These are phyloP conservation scores for Nyctereutes procyonoides DNA, from an alignment of 2,113 vertebrate species.

Conservation along the genomic window DNA sequence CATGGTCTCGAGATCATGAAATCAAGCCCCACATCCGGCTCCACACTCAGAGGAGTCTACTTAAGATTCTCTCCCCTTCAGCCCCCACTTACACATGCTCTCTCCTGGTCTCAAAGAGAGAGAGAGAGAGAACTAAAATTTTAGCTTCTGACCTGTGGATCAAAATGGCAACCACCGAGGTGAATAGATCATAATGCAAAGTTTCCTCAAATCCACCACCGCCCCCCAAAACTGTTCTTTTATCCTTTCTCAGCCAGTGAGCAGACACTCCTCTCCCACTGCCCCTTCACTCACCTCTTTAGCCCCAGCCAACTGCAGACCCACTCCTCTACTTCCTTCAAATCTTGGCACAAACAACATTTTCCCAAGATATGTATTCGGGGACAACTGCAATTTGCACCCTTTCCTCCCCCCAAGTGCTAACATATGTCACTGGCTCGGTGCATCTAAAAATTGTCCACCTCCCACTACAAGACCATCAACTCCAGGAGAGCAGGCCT, in stretches of 20 bases:
- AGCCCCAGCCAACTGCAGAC: not conserved
- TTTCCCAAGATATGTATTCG: fast-evolving
- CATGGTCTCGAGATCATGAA: not conserved
- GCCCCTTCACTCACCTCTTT: not conserved
- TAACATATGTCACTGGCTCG: not conserved
- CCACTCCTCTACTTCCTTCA: fast-evolving
- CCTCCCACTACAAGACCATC: fast-evolving
- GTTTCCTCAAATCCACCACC: not conserved
- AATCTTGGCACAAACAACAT: not conserved
- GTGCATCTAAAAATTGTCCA: fast-evolving
- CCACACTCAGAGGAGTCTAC: not conserved
- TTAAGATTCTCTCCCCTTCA: not conserved
- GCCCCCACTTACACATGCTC: not conserved
- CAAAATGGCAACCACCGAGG: not conserved
- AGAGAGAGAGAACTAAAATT: not conserved
- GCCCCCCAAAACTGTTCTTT: too few relatives aligned
- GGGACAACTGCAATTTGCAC: too few relatives aligned
- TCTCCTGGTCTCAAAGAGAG: not conserved
- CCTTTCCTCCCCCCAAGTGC: fast-evolving
- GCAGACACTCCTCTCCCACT: fast-evolving
- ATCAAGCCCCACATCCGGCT: not conserved
- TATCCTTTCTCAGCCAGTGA: too few relatives aligned
- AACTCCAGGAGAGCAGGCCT: fast-evolving
- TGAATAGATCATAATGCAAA: fast-evolving
- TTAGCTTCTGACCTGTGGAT: not conserved